Evolutionary conservation across 1,140 invertebrate genomes (phyloP), one percentile per base, ranked within the genome.

Genomic region (Drosophila repleta): DNA sequence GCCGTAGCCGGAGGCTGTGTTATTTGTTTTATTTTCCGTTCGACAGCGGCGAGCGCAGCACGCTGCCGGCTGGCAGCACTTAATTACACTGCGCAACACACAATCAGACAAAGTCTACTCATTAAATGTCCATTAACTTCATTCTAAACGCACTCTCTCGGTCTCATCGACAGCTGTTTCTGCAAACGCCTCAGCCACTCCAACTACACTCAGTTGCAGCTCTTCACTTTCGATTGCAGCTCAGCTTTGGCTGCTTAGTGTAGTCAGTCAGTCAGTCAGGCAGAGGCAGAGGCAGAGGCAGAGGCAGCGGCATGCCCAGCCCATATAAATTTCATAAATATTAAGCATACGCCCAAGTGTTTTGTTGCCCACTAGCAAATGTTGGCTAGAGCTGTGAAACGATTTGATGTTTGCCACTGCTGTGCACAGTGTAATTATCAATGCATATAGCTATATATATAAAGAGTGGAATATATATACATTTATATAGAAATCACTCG

Each of bases 81-180:
- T 87, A 87, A 85, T 85, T 87, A 87, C 82, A 85, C 82, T 69
- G 46, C 32, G 20, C 68, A 65, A 68, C 81, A 68, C 81, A 87
- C 49, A 51, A 29, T 5, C 10, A n/a, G n/a, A 5, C 18, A 15
- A 49, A 49, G 20, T 35, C 15, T 15, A 21, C 5, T 6, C 6
- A 18, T 43, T 17, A 17, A 17, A 17, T 43, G 7, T 43, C 8
- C 32, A 35, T 32, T 18, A 5, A 26, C 37, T 51, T 26, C 26
- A 13, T 35, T 49, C 2, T 48, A 21, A 5, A 26, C 53, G 20
- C 1, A 29, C 32, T 58, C 24, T 58, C 24, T 32, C 7, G 2
- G 3, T 32, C 15, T 4, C 29, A 21, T 0, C 20, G 6, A 20
- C 20, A 48, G 7, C 20, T 24, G 17, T 11, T 35, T 6, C 11